Conservation (phyloP, 2,113 vertebrate species). For the Aix galericulata region DNA sequence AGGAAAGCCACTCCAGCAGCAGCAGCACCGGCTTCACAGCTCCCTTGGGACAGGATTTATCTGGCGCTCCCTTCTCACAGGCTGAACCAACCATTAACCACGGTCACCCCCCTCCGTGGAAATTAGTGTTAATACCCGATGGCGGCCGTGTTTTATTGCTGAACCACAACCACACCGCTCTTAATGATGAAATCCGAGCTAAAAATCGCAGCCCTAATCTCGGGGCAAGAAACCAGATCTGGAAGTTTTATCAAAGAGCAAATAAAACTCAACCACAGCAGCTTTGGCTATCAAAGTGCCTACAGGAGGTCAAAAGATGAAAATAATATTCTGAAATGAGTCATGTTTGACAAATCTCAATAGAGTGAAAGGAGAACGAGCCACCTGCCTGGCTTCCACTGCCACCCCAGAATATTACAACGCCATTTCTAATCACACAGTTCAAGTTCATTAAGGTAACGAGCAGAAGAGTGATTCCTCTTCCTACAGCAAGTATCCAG, state of each 20-base stretch:
- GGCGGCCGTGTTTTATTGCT: background rate
- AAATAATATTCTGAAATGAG: background rate
- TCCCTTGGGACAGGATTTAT: too few species aligned
- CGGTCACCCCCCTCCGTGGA: background rate
- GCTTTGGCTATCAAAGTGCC: background rate
- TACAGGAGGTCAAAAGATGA: background rate
- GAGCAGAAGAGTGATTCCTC: background rate
- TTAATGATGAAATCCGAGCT: background rate
- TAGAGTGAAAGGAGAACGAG: background rate
- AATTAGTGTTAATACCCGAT: background rate
- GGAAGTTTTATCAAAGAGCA: background rate
- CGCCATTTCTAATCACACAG: background rate
- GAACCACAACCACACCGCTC: background rate
- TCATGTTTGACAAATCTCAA: background rate
- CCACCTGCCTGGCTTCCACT: background rate
- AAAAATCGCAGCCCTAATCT: background rate
- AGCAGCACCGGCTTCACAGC: background rate
- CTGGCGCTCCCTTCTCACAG: background rate
- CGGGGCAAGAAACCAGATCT: background rate
- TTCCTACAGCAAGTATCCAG: background rate
- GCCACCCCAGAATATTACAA: background rate
- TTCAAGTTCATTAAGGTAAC: background rate
- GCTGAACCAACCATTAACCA: background rate
- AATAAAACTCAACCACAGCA: rapidly evolving
- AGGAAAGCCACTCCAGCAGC: background rate